Evolutionary conservation across 2,888 invertebrate genomes (phyloP), one percentile per base, ranked within the genome.

Genomic region (Ametastegia equiseti): DNA sequence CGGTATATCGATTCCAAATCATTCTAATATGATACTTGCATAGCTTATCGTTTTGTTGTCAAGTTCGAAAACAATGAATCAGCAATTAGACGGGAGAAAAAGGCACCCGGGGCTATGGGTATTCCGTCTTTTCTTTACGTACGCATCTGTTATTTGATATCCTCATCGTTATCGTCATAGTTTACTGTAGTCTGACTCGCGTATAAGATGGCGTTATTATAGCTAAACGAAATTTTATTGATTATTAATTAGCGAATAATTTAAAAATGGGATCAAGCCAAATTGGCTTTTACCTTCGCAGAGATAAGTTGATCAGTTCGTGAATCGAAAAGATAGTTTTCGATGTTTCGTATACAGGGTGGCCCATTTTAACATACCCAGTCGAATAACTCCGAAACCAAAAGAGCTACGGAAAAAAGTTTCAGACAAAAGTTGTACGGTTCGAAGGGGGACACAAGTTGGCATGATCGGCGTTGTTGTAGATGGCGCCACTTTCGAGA

Each of bases 201-300:
- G 23, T 23, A n/a, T n/a, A n/a, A n/a, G n/a, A 23, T 9, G 57
- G 54, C n/a, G n/a, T 63, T 33, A 33, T 19, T 7, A 54, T 54
- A 9, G 11, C 19, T 15, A 39, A 15, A n/a, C 9, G 9, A 33
- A 39, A 36, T 27, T 33, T 60, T 39, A 23, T 39, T 39, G 65
- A 39, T 39, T 67, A 19, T 19, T 67, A 67, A 67, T 67, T 67
- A 39, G 39, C 27, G 30, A 27, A 60, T 30, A 30, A 60, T 30
- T 60, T 15, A 15, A 15, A 6, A 42, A 42, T 42, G 42, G 5
- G 42, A 42, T 6, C 9, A 47, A 71, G 39, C 11, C 7, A 27
- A 45, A 30, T 63, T 60, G 60, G 42, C 63, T 78, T 78, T 78
- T 45, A 78, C 60, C 78, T 78, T 60, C 60, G 63, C 42, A n/a